phyloP scores from a whole-genome alignment of 2,888 invertebrate species.

The Brenthis ino region DNA sequence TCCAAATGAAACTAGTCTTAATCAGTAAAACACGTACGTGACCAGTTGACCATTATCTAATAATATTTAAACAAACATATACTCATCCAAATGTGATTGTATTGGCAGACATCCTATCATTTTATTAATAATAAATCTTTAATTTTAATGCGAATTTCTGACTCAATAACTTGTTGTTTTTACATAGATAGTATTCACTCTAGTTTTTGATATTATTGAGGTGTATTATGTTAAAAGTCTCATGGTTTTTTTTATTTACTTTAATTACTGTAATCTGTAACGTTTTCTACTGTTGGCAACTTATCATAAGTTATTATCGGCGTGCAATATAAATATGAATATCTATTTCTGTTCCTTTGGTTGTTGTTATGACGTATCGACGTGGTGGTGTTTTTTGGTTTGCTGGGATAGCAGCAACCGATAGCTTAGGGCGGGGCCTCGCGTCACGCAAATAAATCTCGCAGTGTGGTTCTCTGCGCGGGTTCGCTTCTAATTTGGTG shows the following conservation, averaged over 20 bases:
- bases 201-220: too few species aligned
- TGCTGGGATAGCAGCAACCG: slow-evolving; percentile 52
- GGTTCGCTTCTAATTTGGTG: slow-evolving; percentile 78
- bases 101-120: background rate
- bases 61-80: slow-evolving; percentile 13
- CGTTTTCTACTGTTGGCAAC: slow-evolving; percentile 29
- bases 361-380: slow-evolving; percentile 53
- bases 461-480: slow-evolving; percentile 49
- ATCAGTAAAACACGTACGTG: slow-evolving; percentile 14
- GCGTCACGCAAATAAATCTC: slow-evolving; percentile 65
- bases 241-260: too few species aligned
- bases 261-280: background rate
- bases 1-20: slow-evolving; percentile 24
- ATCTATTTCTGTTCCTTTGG: slow-evolving; percentile 54
- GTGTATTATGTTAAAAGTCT: too few species aligned
- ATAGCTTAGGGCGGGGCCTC: slow-evolving; percentile 62
- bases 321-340: slow-evolving; percentile 45
- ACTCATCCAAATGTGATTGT: background rate
- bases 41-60: slow-evolving; percentile 16
- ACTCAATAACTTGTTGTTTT: too few species aligned
- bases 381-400: slow-evolving; percentile 57
- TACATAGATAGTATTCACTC: too few species aligned
- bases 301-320: slow-evolving; percentile 32
- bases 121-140: too few species aligned
- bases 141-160: too few species aligned